These are phyloP conservation scores for Harpagifer antarcticus DNA, from an alignment of 2,797 vertebrate genomes.

Conservation along the genomic window DNA sequence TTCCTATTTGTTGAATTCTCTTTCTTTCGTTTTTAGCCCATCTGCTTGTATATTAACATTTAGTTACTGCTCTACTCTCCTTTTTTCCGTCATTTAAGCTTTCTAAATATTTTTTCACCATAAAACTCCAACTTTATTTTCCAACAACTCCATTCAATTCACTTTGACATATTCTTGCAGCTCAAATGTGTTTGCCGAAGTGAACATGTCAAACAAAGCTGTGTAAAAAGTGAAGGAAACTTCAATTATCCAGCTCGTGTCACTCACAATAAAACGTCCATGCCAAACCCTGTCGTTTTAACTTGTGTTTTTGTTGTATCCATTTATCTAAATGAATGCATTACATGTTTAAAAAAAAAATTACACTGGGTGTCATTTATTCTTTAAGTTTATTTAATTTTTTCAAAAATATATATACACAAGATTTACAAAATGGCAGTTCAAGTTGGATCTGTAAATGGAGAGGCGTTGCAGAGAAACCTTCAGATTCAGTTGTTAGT, in stretches of 20 bases:
- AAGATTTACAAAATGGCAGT: constrained; percentile 83
- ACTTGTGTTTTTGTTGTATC: not conserved
- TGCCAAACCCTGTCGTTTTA: not conserved
- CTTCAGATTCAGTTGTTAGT: constrained; percentile 78
- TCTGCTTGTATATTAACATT: not conserved
- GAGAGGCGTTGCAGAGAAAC: constrained; percentile 55
- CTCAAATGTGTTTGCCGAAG: not conserved
- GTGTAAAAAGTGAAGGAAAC: not conserved
- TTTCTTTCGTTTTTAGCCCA: not conserved
- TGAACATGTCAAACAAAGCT: not conserved
- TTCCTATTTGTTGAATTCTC: not conserved
- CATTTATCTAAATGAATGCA: not conserved
- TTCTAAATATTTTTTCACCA: not conserved
- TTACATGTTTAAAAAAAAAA: not conserved
- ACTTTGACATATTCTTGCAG: not conserved
- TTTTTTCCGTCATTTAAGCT: not conserved
- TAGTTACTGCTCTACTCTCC: not conserved
- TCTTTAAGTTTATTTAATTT: constrained; percentile 76
- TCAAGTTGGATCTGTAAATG: constrained; percentile 66
- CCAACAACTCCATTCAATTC: constrained; percentile 1
- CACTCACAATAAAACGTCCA: not conserved
- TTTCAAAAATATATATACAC: constrained; percentile 75
- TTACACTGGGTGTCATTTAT: constrained; percentile 25
- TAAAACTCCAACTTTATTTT: not conserved
- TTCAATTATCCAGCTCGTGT: not conserved